phyloP scores from a whole-genome alignment of 2,888 invertebrate genomes.

The Stenotaenia linearis region DNA sequence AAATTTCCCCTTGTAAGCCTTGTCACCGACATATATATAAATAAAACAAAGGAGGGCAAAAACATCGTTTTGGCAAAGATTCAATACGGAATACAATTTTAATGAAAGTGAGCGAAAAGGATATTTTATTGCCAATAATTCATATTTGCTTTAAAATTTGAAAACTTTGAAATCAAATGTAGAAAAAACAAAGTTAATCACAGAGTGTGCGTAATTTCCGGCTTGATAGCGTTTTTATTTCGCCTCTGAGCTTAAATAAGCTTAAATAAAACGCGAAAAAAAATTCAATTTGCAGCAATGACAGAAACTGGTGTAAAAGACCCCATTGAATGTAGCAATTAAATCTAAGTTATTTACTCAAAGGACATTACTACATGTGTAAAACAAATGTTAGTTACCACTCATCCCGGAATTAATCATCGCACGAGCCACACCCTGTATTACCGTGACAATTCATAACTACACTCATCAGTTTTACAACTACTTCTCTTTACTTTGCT shows the following conservation, averaged over 20 bases:
- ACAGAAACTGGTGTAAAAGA: background rate
- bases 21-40: background rate
- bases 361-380: background rate
- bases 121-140: too few species aligned
- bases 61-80: background rate
- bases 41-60: too few species aligned
- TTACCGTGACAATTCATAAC: background rate
- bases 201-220: too few species aligned
- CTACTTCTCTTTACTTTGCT: background rate
- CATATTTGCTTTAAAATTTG: too few species aligned
- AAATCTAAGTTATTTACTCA: background rate
- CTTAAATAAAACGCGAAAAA: background rate
- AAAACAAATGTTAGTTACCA: conserved; percentile 7
- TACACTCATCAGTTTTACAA: background rate
- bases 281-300: background rate
- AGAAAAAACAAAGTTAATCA: too few species aligned
- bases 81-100: background rate
- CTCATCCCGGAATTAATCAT: background rate
- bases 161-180: too few species aligned
- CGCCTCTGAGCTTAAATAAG: too few species aligned
- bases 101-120: too few species aligned
- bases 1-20: background rate
- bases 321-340: background rate
- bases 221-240: too few species aligned
- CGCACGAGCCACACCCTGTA: background rate